Percentiles rank a stretch among this genome's conserved stretches.
These are phyloP conservation scores for Pelusios castaneus DNA, from an alignment of 2,113 vertebrate species.

Conservation along the genomic window DNA sequence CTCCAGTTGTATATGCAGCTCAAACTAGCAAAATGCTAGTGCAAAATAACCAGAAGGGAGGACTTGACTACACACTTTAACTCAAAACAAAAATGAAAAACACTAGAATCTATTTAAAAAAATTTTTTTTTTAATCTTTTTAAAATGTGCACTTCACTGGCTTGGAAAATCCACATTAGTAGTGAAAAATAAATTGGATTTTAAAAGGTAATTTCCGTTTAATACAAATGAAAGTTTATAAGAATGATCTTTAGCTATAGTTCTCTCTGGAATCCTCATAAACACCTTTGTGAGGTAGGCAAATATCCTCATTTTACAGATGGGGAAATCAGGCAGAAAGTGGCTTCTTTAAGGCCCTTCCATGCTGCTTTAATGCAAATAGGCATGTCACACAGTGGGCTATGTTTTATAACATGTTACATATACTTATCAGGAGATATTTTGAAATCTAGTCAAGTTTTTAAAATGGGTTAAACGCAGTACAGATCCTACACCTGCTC, in stretches of 20 bases:
- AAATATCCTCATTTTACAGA: slow-evolving; percentile 56
- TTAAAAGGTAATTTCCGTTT: slow-evolving; percentile 12
- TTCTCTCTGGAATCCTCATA: not conserved
- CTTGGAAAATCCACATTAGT: slow-evolving; percentile 5
- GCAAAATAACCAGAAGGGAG: not conserved
- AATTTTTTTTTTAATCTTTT: not conserved
- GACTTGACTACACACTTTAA: not conserved
- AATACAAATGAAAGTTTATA: not conserved
- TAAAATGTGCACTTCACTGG: not conserved
- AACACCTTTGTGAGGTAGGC: slow-evolving; percentile 24
- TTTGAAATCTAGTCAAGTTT: slow-evolving; percentile 38
- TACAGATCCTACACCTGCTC: not conserved
- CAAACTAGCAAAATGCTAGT: not conserved
- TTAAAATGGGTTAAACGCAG: slow-evolving; percentile 31
- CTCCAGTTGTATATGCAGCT: not conserved
- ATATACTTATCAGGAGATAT: no score
- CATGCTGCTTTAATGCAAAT: slow-evolving; percentile 49
- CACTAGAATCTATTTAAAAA: not conserved
- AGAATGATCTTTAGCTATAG: not conserved
- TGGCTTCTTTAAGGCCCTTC: slow-evolving; percentile 63
- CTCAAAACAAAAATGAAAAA: slow-evolving; percentile 10
- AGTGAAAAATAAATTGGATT: slow-evolving; percentile 34
- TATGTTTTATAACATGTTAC: slow-evolving; percentile 40
- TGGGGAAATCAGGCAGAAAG: slow-evolving; percentile 64
- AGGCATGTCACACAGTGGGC: slow-evolving; percentile 14